Percentiles rank a stretch among this genome's conserved stretches.
These are phyloP conservation scores for Hipparchia semele DNA, from an alignment of 2,888 invertebrate genomes.

Conservation along the genomic window DNA sequence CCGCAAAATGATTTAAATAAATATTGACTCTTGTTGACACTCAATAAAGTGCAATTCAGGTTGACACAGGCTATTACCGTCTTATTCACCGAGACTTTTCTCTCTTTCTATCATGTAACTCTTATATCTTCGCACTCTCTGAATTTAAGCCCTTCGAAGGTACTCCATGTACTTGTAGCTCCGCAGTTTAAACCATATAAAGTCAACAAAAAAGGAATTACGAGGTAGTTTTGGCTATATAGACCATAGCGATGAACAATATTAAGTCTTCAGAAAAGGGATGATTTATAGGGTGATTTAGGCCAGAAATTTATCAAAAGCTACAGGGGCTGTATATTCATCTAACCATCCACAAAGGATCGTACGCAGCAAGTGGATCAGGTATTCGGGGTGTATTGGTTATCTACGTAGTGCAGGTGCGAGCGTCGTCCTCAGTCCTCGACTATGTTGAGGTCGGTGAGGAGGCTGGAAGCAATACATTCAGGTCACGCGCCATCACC, in stretches of 20 bases:
- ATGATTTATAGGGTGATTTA: too few relatives aligned
- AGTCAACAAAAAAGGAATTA: neutral
- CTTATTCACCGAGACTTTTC: too few relatives aligned
- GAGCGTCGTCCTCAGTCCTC: constrained; percentile 62
- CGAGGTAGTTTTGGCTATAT: neutral
- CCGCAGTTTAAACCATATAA: neutral
- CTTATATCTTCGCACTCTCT: too few relatives aligned
- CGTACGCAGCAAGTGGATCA: constrained; percentile 22
- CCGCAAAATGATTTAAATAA: too few relatives aligned
- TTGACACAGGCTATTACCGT: too few relatives aligned
- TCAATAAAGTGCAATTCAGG: too few relatives aligned
- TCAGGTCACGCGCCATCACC: constrained; percentile 52
- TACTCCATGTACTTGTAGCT: too few relatives aligned
- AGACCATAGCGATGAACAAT: neutral
- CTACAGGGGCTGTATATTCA: neutral
- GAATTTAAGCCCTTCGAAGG: too few relatives aligned
- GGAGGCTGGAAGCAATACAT: constrained; percentile 77
- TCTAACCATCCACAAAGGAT: constrained; percentile 18
- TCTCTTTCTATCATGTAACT: too few relatives aligned
- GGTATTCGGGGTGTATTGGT: constrained; percentile 24
- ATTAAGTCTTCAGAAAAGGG: too few relatives aligned
- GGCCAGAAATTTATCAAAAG: neutral
- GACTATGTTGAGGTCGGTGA: constrained; percentile 79
- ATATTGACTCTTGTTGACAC: too few relatives aligned
- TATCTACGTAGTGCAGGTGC: constrained; percentile 39